phyloP scores from a whole-genome alignment of 2,888 invertebrate genomes.

The Volucella inanis region DNA sequence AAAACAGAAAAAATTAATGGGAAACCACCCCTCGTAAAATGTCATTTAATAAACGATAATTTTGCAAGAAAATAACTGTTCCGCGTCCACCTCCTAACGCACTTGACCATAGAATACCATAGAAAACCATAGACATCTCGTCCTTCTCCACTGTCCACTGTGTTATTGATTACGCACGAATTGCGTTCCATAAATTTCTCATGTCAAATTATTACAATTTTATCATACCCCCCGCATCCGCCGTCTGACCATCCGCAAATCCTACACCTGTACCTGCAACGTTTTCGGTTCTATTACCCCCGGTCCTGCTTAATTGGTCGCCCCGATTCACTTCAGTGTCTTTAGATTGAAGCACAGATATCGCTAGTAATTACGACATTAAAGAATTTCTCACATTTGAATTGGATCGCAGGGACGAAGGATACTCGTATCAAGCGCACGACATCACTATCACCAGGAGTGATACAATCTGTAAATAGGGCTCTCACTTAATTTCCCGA shows the following conservation, averaged over 20 bases:
- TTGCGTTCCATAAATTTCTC: conserved; percentile 66
- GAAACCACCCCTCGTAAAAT: conserved; percentile 30
- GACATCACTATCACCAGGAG: conserved; percentile 67
- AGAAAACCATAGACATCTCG: too few relatives aligned
- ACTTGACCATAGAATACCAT: neutral
- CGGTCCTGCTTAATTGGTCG: conserved; percentile 62
- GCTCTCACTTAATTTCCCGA: conserved; percentile 67
- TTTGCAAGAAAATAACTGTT: conserved; percentile 17
- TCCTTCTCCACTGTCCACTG: neutral
- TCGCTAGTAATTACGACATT: conserved; percentile 72
- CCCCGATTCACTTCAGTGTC: conserved; percentile 65
- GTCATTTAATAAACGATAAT: conserved; percentile 45
- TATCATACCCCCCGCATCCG: conserved; percentile 33
- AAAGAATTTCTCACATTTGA: conserved; percentile 73
- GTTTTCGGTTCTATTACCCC: conserved; percentile 11
- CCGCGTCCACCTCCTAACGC: conserved; percentile 32
- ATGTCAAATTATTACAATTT: conserved; percentile 67
- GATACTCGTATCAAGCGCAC: conserved; percentile 65
- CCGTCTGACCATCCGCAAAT: conserved; percentile 50
- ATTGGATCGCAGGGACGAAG: conserved; percentile 28
- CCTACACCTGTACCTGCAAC: conserved; percentile 61
- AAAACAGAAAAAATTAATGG: neutral
- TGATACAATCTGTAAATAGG: conserved; percentile 74
- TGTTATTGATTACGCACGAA: conserved; percentile 67
- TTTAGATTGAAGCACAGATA: conserved; percentile 69